Percentiles rank a stretch among this genome's conserved stretches.
phyloP scores from a whole-genome alignment of 2,797 vertebrate species.

The Cuniculus paca region DNA sequence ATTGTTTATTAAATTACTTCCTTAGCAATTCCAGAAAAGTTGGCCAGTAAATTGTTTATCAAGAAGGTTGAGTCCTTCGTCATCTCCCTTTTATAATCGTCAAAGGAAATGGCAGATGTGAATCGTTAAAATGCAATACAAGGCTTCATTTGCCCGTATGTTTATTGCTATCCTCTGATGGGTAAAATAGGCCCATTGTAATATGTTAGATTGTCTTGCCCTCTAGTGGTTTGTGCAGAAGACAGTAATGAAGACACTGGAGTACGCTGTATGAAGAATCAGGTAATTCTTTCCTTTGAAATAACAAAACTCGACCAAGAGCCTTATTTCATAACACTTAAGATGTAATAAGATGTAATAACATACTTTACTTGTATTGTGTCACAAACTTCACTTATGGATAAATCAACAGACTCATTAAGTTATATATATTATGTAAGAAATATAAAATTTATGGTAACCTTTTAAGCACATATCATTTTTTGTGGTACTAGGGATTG shows the following conservation, averaged over 20 bases:
- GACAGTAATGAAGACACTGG: neutral
- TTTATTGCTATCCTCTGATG: conserved; percentile 73
- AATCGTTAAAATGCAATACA: neutral
- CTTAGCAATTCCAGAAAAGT: conserved; percentile 63
- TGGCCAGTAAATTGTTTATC: conserved; percentile 49
- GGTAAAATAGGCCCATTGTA: conserved; percentile 36
- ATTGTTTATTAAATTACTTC: conserved; percentile 52
- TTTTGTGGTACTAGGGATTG: neutral
- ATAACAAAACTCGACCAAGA: conserved; percentile 4
- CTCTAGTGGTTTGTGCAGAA: conserved; percentile 64
- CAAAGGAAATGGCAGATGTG: conserved; percentile 11
- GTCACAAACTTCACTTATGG: conserved; percentile 2
- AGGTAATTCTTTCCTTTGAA: neutral
- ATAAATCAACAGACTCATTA: conserved; percentile 1
- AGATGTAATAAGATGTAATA: neutral
- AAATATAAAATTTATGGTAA: neutral
- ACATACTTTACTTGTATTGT: neutral
- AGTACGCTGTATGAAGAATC: neutral
- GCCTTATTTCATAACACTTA: neutral
- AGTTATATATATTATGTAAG: neutral
- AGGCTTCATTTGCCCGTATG: neutral
- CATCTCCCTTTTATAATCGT: neutral
- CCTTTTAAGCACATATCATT: neutral
- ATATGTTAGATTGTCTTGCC: conserved; percentile 67
- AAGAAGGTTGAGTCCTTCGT: neutral